These are phyloP conservation scores for Brachynemurus nebulosus DNA, from an alignment of 2,888 invertebrate species.

Conservation along the genomic window DNA sequence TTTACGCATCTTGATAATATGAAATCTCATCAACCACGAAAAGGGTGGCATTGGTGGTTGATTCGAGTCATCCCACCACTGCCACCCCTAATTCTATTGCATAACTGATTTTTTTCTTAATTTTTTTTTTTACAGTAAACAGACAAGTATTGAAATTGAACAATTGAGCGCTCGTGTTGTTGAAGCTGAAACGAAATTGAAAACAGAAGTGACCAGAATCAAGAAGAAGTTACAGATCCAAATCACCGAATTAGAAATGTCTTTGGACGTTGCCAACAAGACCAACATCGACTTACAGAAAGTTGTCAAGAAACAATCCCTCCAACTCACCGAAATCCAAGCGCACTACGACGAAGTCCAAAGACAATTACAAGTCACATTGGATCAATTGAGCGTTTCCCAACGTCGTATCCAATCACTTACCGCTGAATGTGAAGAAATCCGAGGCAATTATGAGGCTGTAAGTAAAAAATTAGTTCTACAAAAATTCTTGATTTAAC, in stretches of 20 bases:
- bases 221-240: constrained; percentile 99
- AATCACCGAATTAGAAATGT: constrained; percentile 92
- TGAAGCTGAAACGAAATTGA: constrained; percentile 90
- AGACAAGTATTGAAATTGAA: constrained; percentile 95
- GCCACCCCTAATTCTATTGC: too few species aligned
- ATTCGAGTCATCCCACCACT: too few species aligned
- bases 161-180: constrained; percentile 88
- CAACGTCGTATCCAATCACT: constrained; percentile 83
- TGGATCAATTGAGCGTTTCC: constrained; percentile 84
- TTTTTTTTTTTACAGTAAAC: constrained; percentile 74
- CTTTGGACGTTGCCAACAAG: constrained; percentile 95
- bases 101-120: too few species aligned
- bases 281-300: constrained; percentile 95
- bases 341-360: constrained; percentile 94
- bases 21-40: too few species aligned
- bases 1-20: too few species aligned
- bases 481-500: neutral
- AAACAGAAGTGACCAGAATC: constrained; percentile 90
- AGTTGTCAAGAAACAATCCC: constrained; percentile 93
- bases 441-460: constrained; percentile 77
- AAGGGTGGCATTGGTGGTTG: too few species aligned
- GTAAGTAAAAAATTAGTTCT: constrained; percentile 31
- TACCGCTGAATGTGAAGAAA: constrained; percentile 92
- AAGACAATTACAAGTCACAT: constrained; percentile 87
- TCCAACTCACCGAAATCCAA: constrained; percentile 82